These are phyloP conservation scores for Drosophila nigricruria DNA, from an alignment of 2,888 invertebrate species.

Conservation along the genomic window DNA sequence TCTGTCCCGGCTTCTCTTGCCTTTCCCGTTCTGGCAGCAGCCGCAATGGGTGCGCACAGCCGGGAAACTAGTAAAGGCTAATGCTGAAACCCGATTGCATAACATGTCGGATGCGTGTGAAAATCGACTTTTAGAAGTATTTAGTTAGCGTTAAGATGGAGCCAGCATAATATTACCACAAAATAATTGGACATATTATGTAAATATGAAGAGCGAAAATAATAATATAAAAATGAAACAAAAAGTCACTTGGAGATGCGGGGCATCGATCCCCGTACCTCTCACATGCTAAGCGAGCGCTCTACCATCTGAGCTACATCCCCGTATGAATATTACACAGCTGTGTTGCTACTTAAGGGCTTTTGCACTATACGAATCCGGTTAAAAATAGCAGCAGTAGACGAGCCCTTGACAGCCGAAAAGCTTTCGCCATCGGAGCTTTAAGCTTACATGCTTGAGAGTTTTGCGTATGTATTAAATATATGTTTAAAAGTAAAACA, in stretches of 20 bases:
- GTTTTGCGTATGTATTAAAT: background rate
- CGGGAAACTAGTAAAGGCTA: constrained; percentile 45
- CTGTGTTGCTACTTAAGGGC: constrained; percentile 4
- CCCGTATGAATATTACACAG: background rate
- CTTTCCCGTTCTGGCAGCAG: constrained; percentile 32
- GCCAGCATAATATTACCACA: constrained; percentile 41
- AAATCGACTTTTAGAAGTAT: constrained; percentile 30
- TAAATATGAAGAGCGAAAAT: background rate
- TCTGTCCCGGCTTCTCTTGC: constrained; percentile 32
- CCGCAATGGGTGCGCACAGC: constrained; percentile 38
- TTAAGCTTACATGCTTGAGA: background rate
- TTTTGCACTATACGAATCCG: background rate
- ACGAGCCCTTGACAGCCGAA: background rate
- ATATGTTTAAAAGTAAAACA: background rate
- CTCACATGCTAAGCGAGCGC: constrained; percentile 86
- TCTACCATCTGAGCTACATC: constrained; percentile 86
- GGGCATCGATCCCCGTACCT: constrained; percentile 86
- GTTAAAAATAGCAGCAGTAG: background rate
- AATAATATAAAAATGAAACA: background rate
- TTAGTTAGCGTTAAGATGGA: constrained; percentile 27
- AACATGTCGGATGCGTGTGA: constrained; percentile 41
- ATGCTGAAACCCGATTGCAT: constrained; percentile 63
- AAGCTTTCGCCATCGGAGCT: constrained; percentile 34
- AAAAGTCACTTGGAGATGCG: constrained; percentile 79
- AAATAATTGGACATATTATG: constrained; percentile 37